phyloP scores from a whole-genome alignment of 2,888 invertebrate species.

The Nomada ruficornis region DNA sequence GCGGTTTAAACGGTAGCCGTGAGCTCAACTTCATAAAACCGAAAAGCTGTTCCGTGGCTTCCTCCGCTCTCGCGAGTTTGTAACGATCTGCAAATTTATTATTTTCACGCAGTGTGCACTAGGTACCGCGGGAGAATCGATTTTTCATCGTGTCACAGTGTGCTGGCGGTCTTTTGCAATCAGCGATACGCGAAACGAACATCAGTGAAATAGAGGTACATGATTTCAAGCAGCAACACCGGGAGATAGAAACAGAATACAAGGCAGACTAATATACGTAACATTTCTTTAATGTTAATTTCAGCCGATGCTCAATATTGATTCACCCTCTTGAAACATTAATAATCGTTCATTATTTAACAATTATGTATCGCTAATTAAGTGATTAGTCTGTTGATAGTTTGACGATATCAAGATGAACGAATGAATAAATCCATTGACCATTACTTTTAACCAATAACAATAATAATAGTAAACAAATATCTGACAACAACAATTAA shows the following conservation, averaged over 20 bases:
- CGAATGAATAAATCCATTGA: no score
- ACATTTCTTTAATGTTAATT: no score
- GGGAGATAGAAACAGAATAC: not conserved
- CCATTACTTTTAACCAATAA: no score
- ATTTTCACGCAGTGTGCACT: constrained; percentile 17
- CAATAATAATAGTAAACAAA: no score
- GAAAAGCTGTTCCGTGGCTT: constrained; percentile 17
- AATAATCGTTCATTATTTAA: no score
- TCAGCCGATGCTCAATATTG: no score
- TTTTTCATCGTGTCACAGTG: not conserved
- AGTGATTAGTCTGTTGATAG: no score
- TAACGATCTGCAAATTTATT: constrained; percentile 29
- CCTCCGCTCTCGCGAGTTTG: not conserved
- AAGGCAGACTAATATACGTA: no score
- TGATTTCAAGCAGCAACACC: not conserved
- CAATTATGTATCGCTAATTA: no score
- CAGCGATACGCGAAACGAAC: constrained; percentile 4
- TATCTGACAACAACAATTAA: no score
- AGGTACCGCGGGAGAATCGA: constrained; percentile 3
- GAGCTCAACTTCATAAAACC: constrained; percentile 7
- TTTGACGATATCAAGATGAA: no score
- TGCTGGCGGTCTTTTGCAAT: not conserved
- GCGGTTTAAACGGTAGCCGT: constrained; percentile 23
- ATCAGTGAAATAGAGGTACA: not conserved
- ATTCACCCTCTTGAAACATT: no score